phyloP scores from a whole-genome alignment of 2,113 vertebrate species.

The Polypterus bichir region DNA sequence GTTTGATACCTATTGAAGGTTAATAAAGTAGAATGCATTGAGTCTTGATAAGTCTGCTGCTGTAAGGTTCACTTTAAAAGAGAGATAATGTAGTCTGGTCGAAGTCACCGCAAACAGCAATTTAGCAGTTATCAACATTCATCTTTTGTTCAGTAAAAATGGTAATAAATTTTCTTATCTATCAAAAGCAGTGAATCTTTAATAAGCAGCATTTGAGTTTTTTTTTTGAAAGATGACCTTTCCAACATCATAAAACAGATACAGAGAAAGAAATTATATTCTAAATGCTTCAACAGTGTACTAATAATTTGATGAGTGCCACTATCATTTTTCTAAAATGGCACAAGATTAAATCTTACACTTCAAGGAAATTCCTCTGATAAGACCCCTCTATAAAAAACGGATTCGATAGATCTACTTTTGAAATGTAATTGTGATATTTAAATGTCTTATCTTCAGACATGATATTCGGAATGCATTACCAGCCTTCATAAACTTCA shows the following conservation, averaged over 20 bases:
- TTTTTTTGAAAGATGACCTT: conserved; percentile 54
- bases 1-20: conserved; percentile 23
- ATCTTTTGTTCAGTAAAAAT: conserved; percentile 29
- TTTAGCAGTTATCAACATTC: conserved; percentile 35
- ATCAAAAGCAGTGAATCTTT: conserved; percentile 48
- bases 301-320: conserved; percentile 45
- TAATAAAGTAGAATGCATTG: conserved; percentile 19
- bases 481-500: conserved; percentile 12
- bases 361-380: conserved; percentile 36
- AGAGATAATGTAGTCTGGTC: conserved; percentile 16
- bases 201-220: conserved; percentile 45
- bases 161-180: conserved; percentile 28
- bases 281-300: conserved; percentile 37
- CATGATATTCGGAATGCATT: conserved; percentile 24
- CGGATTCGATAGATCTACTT: conserved; percentile 28
- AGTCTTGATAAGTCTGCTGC: conserved; percentile 15
- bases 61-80: conserved; percentile 19
- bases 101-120: conserved; percentile 22
- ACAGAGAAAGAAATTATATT: conserved; percentile 39
- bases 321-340: conserved; percentile 46
- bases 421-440: conserved; percentile 42
- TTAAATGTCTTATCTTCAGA: conserved; percentile 27
- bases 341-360: conserved; percentile 42
- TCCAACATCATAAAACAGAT: conserved; percentile 48
- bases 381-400: conserved; percentile 12